phyloP scores from a whole-genome alignment of 2,113 vertebrate genomes.

The Brachyhypopomus occidentalis region DNA sequence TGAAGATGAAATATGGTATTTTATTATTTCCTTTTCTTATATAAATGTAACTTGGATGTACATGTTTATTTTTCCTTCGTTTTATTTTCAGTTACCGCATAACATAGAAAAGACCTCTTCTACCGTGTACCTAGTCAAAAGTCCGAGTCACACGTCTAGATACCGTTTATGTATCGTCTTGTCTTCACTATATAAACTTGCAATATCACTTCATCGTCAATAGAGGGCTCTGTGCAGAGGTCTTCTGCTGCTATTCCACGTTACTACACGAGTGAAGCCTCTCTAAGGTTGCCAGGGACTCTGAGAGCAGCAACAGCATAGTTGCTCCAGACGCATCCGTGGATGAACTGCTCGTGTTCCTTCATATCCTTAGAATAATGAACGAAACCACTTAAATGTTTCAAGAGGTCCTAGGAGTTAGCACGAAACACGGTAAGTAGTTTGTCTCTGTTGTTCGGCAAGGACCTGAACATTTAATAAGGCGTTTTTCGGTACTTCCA shows the following conservation, averaged over 20 bases:
- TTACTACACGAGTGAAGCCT: not conserved
- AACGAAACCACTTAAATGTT: not conserved
- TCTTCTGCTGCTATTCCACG: not conserved
- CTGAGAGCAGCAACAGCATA: not conserved
- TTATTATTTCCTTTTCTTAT: too few species aligned
- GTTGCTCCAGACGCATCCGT: not conserved
- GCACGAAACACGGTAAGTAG: conserved; percentile 4
- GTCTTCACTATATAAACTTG: too few species aligned
- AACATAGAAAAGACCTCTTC: too few species aligned
- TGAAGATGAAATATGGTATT: not conserved
- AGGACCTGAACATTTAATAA: not conserved
- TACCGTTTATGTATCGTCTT: too few species aligned
- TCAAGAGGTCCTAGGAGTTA: not conserved
- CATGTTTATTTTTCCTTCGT: too few species aligned
- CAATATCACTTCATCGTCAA: not conserved
- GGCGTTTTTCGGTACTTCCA: too few species aligned
- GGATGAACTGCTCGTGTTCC: too few species aligned
- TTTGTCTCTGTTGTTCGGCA: not conserved
- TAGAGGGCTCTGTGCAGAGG: conserved; percentile 12
- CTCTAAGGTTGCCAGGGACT: conserved; percentile 19
- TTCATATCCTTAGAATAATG: not conserved
- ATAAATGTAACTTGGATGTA: too few species aligned
- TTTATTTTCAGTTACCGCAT: too few species aligned
- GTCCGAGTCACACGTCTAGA: too few species aligned
- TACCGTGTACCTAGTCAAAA: too few species aligned